A percentile compares a stretch with the other conserved stretches of the same genome.
phyloP scores from a whole-genome alignment of 2,113 vertebrate species.

The Eretmochelys imbricata region DNA sequence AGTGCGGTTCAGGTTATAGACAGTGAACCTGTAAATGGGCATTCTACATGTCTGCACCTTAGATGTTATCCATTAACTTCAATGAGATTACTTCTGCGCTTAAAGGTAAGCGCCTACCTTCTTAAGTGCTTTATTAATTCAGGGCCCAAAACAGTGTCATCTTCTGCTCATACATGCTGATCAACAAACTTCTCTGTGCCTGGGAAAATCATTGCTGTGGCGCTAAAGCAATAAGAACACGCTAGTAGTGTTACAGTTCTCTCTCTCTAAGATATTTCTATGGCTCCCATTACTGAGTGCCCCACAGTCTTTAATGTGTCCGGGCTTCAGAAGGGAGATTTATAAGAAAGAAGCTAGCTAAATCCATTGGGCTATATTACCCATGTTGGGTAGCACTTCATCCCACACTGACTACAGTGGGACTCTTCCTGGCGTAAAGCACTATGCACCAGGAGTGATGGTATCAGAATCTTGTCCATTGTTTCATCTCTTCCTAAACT shows the following conservation, averaged over 20 bases:
- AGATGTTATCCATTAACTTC: background rate
- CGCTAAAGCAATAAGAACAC: background rate
- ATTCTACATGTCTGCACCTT: background rate
- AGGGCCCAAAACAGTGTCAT: background rate
- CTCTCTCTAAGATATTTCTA: background rate
- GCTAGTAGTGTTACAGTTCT: background rate
- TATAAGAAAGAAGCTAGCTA: background rate
- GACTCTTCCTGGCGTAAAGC: background rate
- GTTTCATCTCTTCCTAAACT: background rate
- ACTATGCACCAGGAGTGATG: fast-evolving
- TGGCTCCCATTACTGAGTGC: background rate
- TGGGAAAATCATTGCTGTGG: background rate
- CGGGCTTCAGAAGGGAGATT: background rate
- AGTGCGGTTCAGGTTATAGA: background rate
- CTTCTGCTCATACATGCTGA: background rate
- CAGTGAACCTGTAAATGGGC: background rate
- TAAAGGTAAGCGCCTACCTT: background rate
- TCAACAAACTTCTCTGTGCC: background rate
- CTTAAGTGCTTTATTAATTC: background rate
- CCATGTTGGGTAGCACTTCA: background rate
- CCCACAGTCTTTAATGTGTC: background rate
- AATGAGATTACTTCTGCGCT: background rate
- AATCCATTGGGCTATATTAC: background rate
- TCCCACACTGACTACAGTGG: background rate
- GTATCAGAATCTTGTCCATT: background rate